Conservation (phyloP, 1,140 invertebrate species). For the Nephila pilipes region DNA sequence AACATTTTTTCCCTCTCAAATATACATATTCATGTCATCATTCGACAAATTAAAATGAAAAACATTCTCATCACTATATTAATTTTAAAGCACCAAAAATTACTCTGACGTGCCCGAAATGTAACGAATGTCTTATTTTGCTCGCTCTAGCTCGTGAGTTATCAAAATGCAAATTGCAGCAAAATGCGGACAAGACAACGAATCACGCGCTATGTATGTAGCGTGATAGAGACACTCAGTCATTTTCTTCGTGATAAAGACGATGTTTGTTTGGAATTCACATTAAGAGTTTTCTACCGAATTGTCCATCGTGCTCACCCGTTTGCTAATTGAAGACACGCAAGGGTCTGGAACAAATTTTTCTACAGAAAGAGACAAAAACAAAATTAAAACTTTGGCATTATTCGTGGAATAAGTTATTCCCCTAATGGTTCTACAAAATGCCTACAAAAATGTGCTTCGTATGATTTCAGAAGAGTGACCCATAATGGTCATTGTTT, state of each 20-base stretch:
- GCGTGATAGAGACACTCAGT: conserved; percentile 27
- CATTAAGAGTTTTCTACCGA: conserved; percentile 16
- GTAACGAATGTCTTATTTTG: conserved; percentile 4
- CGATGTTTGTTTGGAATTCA: conserved; percentile 27
- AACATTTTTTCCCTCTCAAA: not conserved
- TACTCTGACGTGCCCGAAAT: not conserved
- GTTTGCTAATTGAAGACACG: conserved; percentile 43
- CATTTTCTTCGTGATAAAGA: conserved; percentile 42
- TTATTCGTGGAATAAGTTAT: not conserved
- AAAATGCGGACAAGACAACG: conserved; percentile 22
- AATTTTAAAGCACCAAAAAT: not conserved
- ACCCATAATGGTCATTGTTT: no score
- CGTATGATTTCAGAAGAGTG: no score
- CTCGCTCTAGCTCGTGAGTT: not conserved
- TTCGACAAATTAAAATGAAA: not conserved
- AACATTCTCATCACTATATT: not conserved
- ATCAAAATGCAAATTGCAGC: conserved; percentile 56
- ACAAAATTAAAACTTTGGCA: not conserved
- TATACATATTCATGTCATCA: conserved; percentile 14
- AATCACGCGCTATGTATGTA: not conserved
- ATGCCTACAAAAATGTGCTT: no score
- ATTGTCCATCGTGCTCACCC: conserved; percentile 7
- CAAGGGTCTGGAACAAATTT: not conserved
- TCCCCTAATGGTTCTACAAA: not conserved
- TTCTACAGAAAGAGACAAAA: not conserved